Evolutionary conservation across 2,888 invertebrate genomes (phyloP), one percentile per base, ranked within the genome.

Genomic region (Pseudococcus jackbeardsleyi): DNA sequence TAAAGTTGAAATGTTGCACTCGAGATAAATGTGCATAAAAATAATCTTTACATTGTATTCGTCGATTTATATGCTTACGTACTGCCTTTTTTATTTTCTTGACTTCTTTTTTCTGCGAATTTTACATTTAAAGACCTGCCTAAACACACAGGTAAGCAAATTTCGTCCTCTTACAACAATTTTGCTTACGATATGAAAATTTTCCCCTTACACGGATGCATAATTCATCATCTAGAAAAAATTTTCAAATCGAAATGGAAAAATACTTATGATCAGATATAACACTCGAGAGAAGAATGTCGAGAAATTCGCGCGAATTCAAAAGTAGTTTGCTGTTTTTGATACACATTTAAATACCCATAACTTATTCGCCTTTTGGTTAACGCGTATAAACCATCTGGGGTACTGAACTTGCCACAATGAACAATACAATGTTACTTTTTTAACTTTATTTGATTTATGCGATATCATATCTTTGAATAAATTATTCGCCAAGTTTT

Each of bases 351-450:
- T 39, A 77, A 77, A 77, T 77, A 39, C 39, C 39, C 12, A 77
- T 26, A 77, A 77, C 15, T 33, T 77, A 77, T 77, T 77, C 77
- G 77, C 9, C 77, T 39, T 39, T n/a, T 33, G 22, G 77, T 26
- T 77, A 77, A 50, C 12, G 50, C 46, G 26, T 72, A 72, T 77
- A 33, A 77, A 77, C 77, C 22, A 77, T 77, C 12, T 26, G 77
- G 77, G 26, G 77, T 77, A 77, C 33, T 77, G 77, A 77, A 77
- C 77, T 77, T 77, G 22, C 77, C 39, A 77, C 77, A 77, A 77
- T 77, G 77, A 77, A 77, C 77, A 77, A 77, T 77, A 77, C 77
- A 39, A 77, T 77, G 77, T 77, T 33, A 33, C 77, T 26, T 39
- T 39, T 17, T 77, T 39, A 39, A 77, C 17, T 77, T 77, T 77